Conservation (phyloP, 53 echinoderm and acorn worm species). For the Holothuria leucospilota region DNA sequence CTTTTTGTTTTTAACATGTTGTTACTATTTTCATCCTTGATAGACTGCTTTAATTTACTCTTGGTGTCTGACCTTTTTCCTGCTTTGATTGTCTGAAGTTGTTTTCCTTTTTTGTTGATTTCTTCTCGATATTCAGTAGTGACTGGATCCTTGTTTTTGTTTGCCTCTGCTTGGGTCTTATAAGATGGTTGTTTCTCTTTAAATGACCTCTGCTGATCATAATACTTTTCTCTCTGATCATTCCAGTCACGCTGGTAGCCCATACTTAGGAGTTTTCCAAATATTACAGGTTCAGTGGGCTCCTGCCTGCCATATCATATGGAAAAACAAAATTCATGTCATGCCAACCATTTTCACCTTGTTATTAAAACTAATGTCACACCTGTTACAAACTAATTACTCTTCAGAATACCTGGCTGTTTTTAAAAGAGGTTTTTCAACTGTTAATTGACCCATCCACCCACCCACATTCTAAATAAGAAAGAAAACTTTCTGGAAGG, state of each 20-base stretch:
- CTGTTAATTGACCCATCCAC: too few relatives aligned
- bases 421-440: too few relatives aligned
- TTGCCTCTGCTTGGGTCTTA: constrained; percentile 35
- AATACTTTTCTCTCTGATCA: constrained; percentile 74
- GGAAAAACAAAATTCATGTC: not conserved
- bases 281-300: constrained; percentile 56
- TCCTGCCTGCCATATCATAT: not conserved
- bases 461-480: too few relatives aligned
- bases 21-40: too few relatives aligned
- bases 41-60: not conserved
- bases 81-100: constrained; percentile 12
- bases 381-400: too few relatives aligned
- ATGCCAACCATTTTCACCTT: not conserved
- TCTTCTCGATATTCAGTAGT: constrained; percentile 93
- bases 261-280: constrained; percentile 85
- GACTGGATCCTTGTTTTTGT: constrained; percentile 62
- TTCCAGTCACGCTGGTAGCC: constrained; percentile 95
- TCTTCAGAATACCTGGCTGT: too few relatives aligned
- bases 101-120: constrained; percentile 64
- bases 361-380: not conserved
- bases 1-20: too few relatives aligned
- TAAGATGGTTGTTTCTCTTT: constrained; percentile 59
- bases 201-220: constrained; percentile 65
- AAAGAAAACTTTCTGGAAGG: too few relatives aligned
- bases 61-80: not conserved